These are phyloP conservation scores for Pseudorhombus dupliciocellatus DNA, from an alignment of 2,113 vertebrate genomes.

Conservation along the genomic window DNA sequence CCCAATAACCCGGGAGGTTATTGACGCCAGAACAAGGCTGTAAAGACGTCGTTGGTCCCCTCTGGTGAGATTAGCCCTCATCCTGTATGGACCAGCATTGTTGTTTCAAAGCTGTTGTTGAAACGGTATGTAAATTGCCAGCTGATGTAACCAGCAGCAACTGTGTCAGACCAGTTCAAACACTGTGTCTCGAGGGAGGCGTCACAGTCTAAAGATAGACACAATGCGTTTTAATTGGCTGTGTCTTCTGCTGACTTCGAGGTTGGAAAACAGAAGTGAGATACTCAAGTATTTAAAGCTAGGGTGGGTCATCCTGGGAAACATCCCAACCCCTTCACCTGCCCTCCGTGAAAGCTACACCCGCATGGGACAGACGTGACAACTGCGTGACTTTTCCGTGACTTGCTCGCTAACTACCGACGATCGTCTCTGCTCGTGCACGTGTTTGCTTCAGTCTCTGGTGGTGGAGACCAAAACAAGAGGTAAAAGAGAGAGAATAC, in stretches of 20 bases:
- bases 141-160: constrained; percentile 11
- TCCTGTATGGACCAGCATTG: not conserved
- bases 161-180: not conserved
- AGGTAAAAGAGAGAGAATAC: too few relatives aligned
- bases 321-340: not conserved
- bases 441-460: too few relatives aligned
- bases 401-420: too few relatives aligned
- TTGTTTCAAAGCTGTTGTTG: constrained; percentile 10
- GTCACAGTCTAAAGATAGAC: not conserved
- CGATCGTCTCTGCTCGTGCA: too few relatives aligned
- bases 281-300: not conserved
- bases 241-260: not conserved
- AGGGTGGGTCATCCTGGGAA: not conserved
- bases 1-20: too few relatives aligned
- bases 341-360: too few relatives aligned
- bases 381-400: too few relatives aligned
- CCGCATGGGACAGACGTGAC: too few relatives aligned
- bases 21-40: constrained; percentile 4
- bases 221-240: not conserved
- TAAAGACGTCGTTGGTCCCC: not conserved
- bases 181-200: not conserved
- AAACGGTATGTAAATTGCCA: constrained; percentile 1
- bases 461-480: too few relatives aligned
- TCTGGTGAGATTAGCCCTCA: not conserved
- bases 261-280: not conserved